Conservation (phyloP, 1,140 invertebrate genomes). For the Drosophila auraria region DNA sequence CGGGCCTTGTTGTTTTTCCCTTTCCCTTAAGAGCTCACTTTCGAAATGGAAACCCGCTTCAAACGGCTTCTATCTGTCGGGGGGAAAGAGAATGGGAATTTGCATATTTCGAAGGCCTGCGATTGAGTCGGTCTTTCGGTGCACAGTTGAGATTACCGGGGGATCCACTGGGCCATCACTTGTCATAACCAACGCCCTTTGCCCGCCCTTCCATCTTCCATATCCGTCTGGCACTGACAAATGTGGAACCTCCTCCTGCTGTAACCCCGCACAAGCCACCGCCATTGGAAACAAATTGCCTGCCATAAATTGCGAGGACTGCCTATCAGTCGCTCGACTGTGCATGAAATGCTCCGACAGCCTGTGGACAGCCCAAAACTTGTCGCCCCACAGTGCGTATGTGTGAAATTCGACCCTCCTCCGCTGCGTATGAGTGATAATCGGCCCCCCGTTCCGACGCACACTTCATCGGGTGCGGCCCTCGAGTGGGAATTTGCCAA, state of each 20-base stretch:
- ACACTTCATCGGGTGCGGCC: conserved; percentile 44
- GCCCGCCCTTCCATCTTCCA: background rate
- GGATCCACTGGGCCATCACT: conserved; percentile 51
- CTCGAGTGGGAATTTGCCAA: conserved; percentile 68
- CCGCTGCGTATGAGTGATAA: conserved; percentile 35
- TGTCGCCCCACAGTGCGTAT: conserved; percentile 52
- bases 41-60: conserved; percentile 12
- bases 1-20: conserved; percentile 3
- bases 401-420: conserved; percentile 25
- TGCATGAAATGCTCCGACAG: conserved; percentile 72
- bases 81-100: conserved; percentile 34
- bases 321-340: conserved; percentile 72
- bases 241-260: conserved; percentile 26
- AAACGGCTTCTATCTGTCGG: conserved; percentile 21
- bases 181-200: conserved; percentile 54
- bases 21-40: conserved; percentile 16
- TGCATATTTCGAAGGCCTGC: conserved; percentile 44
- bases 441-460: background rate
- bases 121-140: conserved; percentile 29
- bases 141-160: conserved; percentile 72
- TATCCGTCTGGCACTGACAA: conserved; percentile 59
- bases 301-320: conserved; percentile 73
- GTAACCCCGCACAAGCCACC: conserved; percentile 7
- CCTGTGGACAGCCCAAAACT: conserved; percentile 79
- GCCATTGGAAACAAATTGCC: conserved; percentile 65